A percentile compares a stretch with the other conserved stretches of the same genome.
Evolutionary conservation across 2,888 invertebrate species (phyloP).

Genomic region (Crematogaster levior): DNA sequence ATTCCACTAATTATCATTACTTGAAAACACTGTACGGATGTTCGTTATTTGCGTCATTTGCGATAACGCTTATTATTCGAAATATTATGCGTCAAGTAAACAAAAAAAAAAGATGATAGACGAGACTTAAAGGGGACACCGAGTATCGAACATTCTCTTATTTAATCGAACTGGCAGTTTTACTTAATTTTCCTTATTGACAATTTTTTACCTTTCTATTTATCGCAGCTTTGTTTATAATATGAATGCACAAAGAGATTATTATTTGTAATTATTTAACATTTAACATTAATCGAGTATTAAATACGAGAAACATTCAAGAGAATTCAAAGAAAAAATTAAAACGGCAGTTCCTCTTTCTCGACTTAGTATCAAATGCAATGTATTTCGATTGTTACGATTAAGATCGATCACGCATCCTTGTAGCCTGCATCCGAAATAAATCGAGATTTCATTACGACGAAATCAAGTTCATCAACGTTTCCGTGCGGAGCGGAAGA

Average conservation of each 20-base stretch:
- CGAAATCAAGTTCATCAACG: constrained; percentile 31
- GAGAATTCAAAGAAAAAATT: neutral
- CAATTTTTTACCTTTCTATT: neutral
- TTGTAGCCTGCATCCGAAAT: neutral
- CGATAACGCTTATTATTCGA: constrained; percentile 36
- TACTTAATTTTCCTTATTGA: constrained; percentile 15
- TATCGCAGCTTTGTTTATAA: neutral
- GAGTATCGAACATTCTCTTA: neutral
- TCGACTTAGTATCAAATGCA: neutral
- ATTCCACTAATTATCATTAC: constrained; percentile 45
- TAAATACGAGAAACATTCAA: neutral
- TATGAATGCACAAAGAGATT: neutral
- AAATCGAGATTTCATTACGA: constrained; percentile 32
- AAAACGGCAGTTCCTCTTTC: neutral
- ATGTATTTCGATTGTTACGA: constrained; percentile 2
- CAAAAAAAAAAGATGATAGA: constrained; percentile 3
- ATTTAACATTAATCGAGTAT: neutral
- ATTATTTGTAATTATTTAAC: neutral
- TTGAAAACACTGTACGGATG: constrained; percentile 17
- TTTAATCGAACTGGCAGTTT: neutral
- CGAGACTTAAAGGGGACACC: constrained; percentile 1
- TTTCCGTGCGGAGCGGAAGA: neutral
- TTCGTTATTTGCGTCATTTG: constrained; percentile 41
- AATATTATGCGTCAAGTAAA: neutral
- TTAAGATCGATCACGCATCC: neutral